Evolutionary conservation across 2,888 invertebrate genomes (phyloP).

Genomic region (Torymus auratus): DNA sequence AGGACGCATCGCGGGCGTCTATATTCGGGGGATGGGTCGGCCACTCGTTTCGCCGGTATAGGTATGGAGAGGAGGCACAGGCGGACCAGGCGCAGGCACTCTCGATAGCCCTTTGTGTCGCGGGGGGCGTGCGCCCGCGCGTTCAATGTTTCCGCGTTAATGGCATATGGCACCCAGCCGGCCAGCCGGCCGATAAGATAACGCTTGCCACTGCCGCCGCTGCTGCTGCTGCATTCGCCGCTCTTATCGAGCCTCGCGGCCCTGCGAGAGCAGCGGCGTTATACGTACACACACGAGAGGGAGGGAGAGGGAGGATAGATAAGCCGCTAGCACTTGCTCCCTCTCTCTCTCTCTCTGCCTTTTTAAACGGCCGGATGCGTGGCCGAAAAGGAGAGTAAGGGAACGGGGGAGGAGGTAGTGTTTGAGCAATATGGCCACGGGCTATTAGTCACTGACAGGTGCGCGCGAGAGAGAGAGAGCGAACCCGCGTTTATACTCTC

Average conservation of each 20-base stretch:
- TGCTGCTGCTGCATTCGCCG: slow-evolving; percentile 61
- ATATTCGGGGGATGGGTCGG: background rate
- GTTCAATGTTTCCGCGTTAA: slow-evolving; percentile 67
- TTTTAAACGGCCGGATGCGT: slow-evolving; percentile 49
- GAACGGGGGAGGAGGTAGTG: background rate
- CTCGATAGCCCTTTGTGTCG: background rate
- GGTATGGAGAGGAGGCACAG: background rate
- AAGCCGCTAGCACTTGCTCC: slow-evolving; percentile 20
- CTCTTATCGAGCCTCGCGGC: slow-evolving; percentile 36
- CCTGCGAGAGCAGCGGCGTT: slow-evolving; percentile 8
- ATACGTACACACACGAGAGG: slow-evolving; percentile 4
- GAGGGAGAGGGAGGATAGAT: slow-evolving; percentile 51
- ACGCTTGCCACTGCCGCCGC: slow-evolving; percentile 54
- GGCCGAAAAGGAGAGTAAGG: background rate
- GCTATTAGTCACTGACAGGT: slow-evolving; percentile 52
- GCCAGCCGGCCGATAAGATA: slow-evolving; percentile 70
- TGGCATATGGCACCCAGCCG: slow-evolving; percentile 64
- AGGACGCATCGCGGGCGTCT: background rate
- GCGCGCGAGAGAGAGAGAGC: background rate
- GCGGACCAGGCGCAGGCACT: background rate
- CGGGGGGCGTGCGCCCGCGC: slow-evolving; percentile 45
- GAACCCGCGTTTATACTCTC: too few species aligned
- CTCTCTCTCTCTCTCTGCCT: slow-evolving; percentile 22
- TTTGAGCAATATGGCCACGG: slow-evolving; percentile 28
- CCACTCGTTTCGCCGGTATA: slow-evolving; percentile 23